Evolutionary conservation across 2,888 invertebrate species (phyloP).

Genomic region (Atherix ibis): DNA sequence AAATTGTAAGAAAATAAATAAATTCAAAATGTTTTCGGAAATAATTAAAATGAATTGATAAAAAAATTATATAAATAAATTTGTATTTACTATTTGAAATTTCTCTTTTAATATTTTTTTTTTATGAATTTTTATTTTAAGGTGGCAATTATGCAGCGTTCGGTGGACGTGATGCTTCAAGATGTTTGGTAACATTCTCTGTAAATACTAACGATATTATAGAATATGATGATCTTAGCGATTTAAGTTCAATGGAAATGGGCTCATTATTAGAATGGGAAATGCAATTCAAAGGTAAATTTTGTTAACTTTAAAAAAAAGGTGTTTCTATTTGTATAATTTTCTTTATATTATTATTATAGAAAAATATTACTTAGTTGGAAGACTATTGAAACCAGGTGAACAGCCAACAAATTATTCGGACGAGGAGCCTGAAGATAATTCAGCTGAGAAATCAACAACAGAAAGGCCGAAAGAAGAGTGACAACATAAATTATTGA

Average conservation of each 20-base stretch:
- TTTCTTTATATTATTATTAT: conserved; percentile 24
- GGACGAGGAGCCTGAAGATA: conserved; percentile 53
- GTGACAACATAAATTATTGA: neutral
- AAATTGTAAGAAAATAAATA: too few relatives aligned
- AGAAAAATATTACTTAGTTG: conserved; percentile 91
- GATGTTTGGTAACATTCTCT: conserved; percentile 87
- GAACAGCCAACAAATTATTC: conserved; percentile 82
- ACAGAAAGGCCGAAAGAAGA: neutral
- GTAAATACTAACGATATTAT: conserved; percentile 62
- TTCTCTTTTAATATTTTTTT: conserved; percentile 4
- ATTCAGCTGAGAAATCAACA: neutral
- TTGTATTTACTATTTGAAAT: too few relatives aligned
- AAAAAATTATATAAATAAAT: too few relatives aligned
- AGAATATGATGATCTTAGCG: conserved; percentile 90
- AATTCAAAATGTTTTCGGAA: too few relatives aligned
- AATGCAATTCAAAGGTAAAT: conserved; percentile 81
- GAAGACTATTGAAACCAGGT: conserved; percentile 76
- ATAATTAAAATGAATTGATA: too few relatives aligned
- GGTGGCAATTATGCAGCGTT: conserved; percentile 90
- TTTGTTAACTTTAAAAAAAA: conserved; percentile 5
- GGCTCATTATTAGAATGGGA: conserved; percentile 94
- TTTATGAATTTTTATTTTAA: conserved; percentile 31
- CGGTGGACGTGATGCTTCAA: conserved; percentile 88
- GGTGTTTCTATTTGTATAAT: neutral
- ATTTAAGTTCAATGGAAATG: conserved; percentile 85